Evolutionary conservation across 2,888 invertebrate genomes (phyloP).

Genomic region (Drosophila rellima): DNA sequence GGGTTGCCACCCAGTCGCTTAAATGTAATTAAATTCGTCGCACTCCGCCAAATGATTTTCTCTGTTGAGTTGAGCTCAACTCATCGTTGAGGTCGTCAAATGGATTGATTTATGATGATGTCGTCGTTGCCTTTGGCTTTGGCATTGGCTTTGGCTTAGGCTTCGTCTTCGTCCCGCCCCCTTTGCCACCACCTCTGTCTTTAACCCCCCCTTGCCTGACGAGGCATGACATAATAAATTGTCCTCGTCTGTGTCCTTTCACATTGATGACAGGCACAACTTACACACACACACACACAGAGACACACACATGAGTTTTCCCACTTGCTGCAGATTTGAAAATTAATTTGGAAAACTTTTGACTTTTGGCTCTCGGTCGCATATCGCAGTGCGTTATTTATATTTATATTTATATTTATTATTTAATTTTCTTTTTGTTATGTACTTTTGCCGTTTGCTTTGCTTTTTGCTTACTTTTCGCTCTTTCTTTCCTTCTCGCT

Average conservation of each 20-base stretch:
- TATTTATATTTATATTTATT: conserved; percentile 79
- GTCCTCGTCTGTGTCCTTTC: conserved; percentile 36
- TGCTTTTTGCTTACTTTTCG: conserved; percentile 27
- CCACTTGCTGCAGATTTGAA: conserved; percentile 52
- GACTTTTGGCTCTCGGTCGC: conserved; percentile 25
- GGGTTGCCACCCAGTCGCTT: conserved; percentile 54
- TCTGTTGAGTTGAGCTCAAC: conserved; percentile 12
- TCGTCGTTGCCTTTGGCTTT: conserved; percentile 34
- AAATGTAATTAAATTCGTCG: conserved; percentile 77
- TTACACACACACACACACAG: conserved; percentile 27
- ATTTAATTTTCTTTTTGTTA: conserved; percentile 72
- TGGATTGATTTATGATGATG: conserved; percentile 80
- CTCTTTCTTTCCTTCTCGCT: conserved; percentile 7
- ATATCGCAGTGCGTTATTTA: conserved; percentile 66
- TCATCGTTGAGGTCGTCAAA: conserved; percentile 66
- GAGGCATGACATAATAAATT: conserved; percentile 77
- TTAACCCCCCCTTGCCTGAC: conserved; percentile 37
- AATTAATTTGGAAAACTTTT: conserved; percentile 76
- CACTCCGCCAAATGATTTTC: conserved; percentile 19
- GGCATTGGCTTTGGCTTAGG: conserved; percentile 26
- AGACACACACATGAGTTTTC: conserved; percentile 37
- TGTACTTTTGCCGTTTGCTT: conserved; percentile 64
- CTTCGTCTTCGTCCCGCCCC: background rate
- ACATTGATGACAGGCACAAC: conserved; percentile 54
- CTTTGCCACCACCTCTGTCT: background rate